Conservation (phyloP, 2,113 vertebrate species). For the Xenopus borealis region DNA sequence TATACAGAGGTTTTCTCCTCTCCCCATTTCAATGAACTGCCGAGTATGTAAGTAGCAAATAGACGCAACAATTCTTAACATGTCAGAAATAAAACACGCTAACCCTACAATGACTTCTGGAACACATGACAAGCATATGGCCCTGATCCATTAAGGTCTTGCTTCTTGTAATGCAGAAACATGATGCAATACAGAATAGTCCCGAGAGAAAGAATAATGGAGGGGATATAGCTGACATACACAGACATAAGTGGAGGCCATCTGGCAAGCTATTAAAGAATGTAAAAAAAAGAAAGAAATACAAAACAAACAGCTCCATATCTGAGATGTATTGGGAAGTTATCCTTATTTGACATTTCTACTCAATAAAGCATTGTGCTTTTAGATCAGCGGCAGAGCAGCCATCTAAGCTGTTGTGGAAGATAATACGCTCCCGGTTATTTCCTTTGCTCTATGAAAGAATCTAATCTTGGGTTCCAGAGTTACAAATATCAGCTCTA, state of each 20-base stretch:
- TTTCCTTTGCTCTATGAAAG: too few relatives aligned
- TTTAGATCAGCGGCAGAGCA: background rate
- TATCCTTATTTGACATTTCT: conserved; percentile 31
- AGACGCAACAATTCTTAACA: too few relatives aligned
- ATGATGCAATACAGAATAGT: conserved; percentile 59
- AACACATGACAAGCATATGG: conserved; percentile 67
- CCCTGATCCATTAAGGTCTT: conserved; percentile 59
- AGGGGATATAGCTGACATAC: conserved; percentile 22
- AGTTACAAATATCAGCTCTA: too few relatives aligned
- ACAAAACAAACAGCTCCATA: conserved; percentile 29
- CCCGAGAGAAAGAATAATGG: conserved; percentile 50
- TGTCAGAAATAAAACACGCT: too few relatives aligned
- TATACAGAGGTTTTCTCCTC: too few relatives aligned
- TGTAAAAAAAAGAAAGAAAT: background rate
- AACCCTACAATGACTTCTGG: conserved; percentile 49
- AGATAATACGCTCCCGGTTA: too few relatives aligned
- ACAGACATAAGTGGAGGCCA: conserved; percentile 45
- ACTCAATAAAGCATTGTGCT: conserved; percentile 24
- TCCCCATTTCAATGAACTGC: too few relatives aligned
- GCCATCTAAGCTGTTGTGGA: too few relatives aligned
- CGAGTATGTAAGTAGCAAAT: too few relatives aligned
- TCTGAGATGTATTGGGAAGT: conserved; percentile 5
- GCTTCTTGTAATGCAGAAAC: conserved; percentile 60
- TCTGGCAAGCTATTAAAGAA: conserved; percentile 48
- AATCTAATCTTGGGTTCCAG: too few relatives aligned